Evolutionary conservation across 2,113 vertebrate genomes (phyloP).

Genomic region (Pao palembangensis): DNA sequence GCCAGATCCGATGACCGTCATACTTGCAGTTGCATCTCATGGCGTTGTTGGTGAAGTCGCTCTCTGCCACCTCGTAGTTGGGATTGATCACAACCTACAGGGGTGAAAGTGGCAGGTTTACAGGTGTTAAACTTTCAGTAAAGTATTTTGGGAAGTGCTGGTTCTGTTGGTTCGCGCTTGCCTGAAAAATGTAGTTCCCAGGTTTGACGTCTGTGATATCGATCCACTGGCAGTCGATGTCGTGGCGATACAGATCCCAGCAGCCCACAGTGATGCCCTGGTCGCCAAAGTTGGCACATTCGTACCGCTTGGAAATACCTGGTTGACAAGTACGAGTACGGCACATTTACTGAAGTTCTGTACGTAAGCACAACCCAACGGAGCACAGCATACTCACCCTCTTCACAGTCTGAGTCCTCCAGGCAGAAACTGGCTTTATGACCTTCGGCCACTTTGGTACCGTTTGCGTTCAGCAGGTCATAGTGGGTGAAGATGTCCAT

Average conservation of each 20-base stretch:
- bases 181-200: constrained; percentile 97
- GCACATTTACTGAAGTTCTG: not conserved
- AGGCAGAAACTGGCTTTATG: constrained; percentile 99
- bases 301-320: constrained; percentile 92
- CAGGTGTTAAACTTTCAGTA: no score
- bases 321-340: not conserved
- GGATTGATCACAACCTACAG: constrained; percentile 93
- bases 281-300: constrained; percentile 97
- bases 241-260: constrained; percentile 95
- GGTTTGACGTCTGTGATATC: constrained; percentile 94
- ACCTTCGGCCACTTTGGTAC: constrained; percentile 92
- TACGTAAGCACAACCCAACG: no score
- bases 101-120: not conserved
- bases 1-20: constrained; percentile 94
- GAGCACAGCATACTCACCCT: constrained; percentile 73
- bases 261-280: constrained; percentile 98
- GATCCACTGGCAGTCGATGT: constrained; percentile 98
- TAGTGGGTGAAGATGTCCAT: constrained; percentile 99
- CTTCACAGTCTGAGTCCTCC: constrained; percentile 90
- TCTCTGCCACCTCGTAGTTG: constrained; percentile 91
- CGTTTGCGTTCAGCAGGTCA: constrained; percentile 87
- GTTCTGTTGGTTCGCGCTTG: constrained; percentile 37
- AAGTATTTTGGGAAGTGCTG: not conserved
- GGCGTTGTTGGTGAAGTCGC: constrained; percentile 96
- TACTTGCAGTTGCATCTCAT: constrained; percentile 99